Evolutionary conservation across 1,140 invertebrate genomes (phyloP).

Genomic region (Notospermus geniculatus): DNA sequence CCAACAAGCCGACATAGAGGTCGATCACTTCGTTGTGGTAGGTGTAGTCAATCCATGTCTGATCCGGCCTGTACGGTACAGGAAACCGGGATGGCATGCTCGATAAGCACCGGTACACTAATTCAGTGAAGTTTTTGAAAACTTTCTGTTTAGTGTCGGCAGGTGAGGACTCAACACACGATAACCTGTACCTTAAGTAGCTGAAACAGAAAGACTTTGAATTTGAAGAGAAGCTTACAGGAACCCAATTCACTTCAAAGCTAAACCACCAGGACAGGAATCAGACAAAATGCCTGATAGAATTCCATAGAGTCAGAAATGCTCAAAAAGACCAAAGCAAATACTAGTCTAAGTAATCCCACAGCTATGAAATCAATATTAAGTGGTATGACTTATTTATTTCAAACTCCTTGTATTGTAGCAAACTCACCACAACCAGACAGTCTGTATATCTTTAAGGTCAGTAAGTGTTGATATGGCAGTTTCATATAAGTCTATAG

Average conservation of each 20-base stretch:
- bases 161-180: background rate
- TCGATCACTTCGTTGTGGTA: conserved; percentile 34
- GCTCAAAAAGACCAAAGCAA: too few species aligned
- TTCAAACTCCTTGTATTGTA: too few species aligned
- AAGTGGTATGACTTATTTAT: too few species aligned
- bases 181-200: conserved; percentile 1
- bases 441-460: conserved; percentile 25
- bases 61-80: conserved; percentile 17
- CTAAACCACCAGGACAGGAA: too few species aligned
- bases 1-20: conserved; percentile 26
- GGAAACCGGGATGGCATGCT: conserved; percentile 30
- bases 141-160: background rate
- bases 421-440: conserved; percentile 37
- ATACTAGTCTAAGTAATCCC: too few species aligned
- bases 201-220: background rate
- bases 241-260: too few species aligned
- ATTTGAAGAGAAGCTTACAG: too few species aligned
- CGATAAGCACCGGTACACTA: conserved; percentile 28
- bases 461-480: conserved; percentile 27
- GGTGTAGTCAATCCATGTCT: conserved; percentile 29
- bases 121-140: conserved; percentile 12
- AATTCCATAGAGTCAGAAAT: too few species aligned
- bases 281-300: too few species aligned
- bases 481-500: conserved; percentile 36
- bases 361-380: too few species aligned